These are phyloP conservation scores for Synergus japonicus DNA, from an alignment of 2,888 invertebrate genomes.

Conservation along the genomic window DNA sequence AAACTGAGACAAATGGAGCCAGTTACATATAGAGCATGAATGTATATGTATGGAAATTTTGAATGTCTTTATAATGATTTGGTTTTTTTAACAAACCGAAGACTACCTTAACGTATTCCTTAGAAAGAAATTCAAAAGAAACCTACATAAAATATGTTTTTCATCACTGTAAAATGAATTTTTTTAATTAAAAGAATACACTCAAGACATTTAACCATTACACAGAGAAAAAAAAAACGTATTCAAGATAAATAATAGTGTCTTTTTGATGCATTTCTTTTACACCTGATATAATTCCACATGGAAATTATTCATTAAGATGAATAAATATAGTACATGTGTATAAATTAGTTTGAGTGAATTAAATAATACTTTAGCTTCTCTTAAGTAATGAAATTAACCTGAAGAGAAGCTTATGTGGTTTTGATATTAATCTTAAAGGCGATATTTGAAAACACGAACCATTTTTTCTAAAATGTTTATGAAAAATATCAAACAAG, in stretches of 20 bases:
- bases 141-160: neutral
- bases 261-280: neutral
- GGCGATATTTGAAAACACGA: neutral
- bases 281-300: neutral
- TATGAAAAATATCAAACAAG: conserved; percentile 22
- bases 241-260: neutral
- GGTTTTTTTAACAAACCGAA: neutral
- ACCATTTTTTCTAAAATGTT: neutral
- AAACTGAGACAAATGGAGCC: neutral
- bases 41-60: neutral
- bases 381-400: neutral
- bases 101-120: neutral
- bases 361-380: neutral
- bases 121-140: conserved; percentile 1
- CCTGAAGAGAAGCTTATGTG: neutral
- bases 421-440: neutral
- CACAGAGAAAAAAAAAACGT: neutral
- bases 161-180: neutral
- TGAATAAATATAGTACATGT: neutral
- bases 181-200: conserved; percentile 5
- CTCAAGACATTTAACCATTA: neutral
- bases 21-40: neutral
- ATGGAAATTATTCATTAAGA: neutral
- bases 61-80: neutral
- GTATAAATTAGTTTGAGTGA: neutral